Evolutionary conservation across 2,888 invertebrate genomes (phyloP).

Genomic region (Caenorhabditis virilis): DNA sequence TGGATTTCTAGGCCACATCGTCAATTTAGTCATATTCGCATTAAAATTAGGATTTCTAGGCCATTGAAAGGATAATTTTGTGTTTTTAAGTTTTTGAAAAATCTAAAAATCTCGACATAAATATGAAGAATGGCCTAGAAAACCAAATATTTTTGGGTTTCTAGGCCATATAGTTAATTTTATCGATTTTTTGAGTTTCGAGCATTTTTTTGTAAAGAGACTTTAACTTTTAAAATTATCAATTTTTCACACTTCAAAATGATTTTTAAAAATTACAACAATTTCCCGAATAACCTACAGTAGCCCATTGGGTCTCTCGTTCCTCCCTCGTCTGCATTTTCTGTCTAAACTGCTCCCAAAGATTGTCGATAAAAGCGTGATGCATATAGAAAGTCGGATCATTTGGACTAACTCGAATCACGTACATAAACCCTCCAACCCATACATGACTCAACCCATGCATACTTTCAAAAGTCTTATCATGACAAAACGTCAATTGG

Average conservation of each 20-base stretch:
- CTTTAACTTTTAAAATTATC: too few species aligned
- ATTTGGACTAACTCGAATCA: constrained; percentile 61
- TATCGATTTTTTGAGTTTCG: too few species aligned
- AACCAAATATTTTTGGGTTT: too few species aligned
- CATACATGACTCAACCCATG: constrained; percentile 67
- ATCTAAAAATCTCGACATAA: not conserved
- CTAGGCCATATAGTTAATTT: too few species aligned
- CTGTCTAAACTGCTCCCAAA: constrained; percentile 67
- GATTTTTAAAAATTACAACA: not conserved
- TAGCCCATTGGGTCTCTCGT: constrained; percentile 61
- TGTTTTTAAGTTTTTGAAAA: not conserved
- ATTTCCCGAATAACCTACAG: constrained; percentile 5
- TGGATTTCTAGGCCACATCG: too few species aligned
- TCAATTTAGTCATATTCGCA: too few species aligned
- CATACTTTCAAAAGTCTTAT: constrained; percentile 67
- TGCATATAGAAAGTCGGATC: constrained; percentile 66
- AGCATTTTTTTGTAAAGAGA: too few species aligned
- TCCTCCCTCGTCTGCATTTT: constrained; percentile 59
- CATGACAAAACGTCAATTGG: constrained; percentile 63
- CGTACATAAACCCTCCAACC: constrained; percentile 69
- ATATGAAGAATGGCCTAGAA: too few species aligned
- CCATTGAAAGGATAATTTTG: not conserved
- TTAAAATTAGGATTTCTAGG: too few species aligned
- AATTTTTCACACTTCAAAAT: too few species aligned
- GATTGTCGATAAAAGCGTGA: constrained; percentile 64